Percentiles rank a stretch among this genome's conserved stretches.
Evolutionary conservation across 2,113 vertebrate genomes (phyloP).

Genomic region (Forbesichthys agassizii): DNA sequence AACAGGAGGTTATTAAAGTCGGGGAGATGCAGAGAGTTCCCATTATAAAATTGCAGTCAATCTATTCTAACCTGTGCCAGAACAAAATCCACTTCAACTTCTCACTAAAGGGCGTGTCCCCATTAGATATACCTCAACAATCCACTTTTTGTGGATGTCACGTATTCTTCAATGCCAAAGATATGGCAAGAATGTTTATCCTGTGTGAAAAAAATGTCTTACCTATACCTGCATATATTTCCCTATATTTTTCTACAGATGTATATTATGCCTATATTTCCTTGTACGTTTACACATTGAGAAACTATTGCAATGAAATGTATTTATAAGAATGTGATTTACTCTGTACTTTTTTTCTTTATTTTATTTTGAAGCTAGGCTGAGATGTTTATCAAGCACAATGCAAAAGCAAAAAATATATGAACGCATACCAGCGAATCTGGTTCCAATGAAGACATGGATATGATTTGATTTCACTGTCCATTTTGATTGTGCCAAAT

Average conservation of each 20-base stretch:
- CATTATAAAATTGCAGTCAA: too few species aligned
- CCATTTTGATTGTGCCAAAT: too few species aligned
- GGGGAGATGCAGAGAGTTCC: background rate
- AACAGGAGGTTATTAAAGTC: background rate
- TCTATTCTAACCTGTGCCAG: too few species aligned
- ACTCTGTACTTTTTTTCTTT: background rate
- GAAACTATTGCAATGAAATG: slow-evolving; percentile 6
- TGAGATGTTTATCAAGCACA: too few species aligned
- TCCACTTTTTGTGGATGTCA: slow-evolving; percentile 7
- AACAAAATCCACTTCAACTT: too few species aligned
- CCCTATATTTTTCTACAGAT: slow-evolving; percentile 74
- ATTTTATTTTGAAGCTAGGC: too few species aligned
- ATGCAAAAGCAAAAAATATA: too few species aligned
- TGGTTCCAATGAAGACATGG: too few species aligned
- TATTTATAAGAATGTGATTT: slow-evolving; percentile 30
- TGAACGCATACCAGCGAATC: too few species aligned
- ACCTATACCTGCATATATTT: slow-evolving; percentile 29
- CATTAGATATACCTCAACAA: slow-evolving; percentile 34
- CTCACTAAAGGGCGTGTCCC: background rate
- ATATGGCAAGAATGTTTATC: background rate
- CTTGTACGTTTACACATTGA: slow-evolving; percentile 47
- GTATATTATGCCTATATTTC: slow-evolving; percentile 49
- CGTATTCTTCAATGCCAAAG: slow-evolving; percentile 29
- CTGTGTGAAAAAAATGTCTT: slow-evolving; percentile 28
- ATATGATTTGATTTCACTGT: too few species aligned